Base-by-base conservation (phyloP, 2,888 invertebrate genomes). In the Cepaea hortensis region DNA sequence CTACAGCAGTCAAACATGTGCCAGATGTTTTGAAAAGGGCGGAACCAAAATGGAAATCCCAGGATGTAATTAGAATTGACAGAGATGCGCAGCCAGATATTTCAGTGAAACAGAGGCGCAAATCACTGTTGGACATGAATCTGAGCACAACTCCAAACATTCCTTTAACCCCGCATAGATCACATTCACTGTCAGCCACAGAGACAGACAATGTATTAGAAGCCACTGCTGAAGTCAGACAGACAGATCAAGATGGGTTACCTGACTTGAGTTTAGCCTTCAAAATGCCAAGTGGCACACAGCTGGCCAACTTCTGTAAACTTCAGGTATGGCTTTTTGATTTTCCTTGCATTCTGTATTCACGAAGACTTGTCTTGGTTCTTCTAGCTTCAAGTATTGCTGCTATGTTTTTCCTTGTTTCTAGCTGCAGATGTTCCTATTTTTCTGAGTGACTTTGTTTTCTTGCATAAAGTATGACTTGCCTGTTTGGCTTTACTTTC, bases 261-360 rank as follows among this genome's bases (percentile, higher is more conserved):
- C 4, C n/a, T 13, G 84, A 61, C 20, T 46, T 55, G 50, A 65
- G 65, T 75, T 76, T 65, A 65, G 35, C 84, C 20, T 90, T 91
- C 75, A 87, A 84, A 62, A 89, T 90, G 88, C 90, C 90, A 13
- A 87, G 85, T 81, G 88, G 87, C 13, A 84, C 88, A 15, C 90
- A 90, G 70, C 85, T 90, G 7, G 70, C 84, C 48, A 90, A 90
- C 76, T 87, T 91, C 3, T 87, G 89, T 72, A 89, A 89, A 82
- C 80, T 91, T 77, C 89, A 90, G 90, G 91, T 91, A 76, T 81
- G 88, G 75, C 48, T 48, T 76, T n/a, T 46, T 75, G 46, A n/a
- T 1, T n/a, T 55, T 11, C 35, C 9, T 23, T 55, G 55, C 55
- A 9, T 55, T 55, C 9, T 50, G 46, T 20, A 35, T 15, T 35